Conservation (phyloP, 2,888 invertebrate species). For the Phaonia tiefii region DNA sequence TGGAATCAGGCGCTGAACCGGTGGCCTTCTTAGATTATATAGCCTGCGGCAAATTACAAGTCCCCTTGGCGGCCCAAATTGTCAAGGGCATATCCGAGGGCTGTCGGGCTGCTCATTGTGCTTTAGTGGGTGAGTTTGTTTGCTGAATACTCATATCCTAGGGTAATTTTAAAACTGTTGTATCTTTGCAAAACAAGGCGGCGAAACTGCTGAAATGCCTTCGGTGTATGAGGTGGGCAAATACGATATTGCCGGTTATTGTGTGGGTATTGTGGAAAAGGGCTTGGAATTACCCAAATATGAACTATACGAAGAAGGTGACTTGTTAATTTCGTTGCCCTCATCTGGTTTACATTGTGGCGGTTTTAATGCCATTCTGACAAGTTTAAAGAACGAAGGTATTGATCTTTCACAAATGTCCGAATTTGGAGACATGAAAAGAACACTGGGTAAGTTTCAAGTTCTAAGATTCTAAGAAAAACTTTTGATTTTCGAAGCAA, state of each 20-base stretch:
- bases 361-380: conserved; percentile 94
- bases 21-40: conserved; percentile 98
- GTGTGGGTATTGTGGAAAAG: conserved; percentile 95
- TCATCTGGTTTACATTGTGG: conserved; percentile 97
- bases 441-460: conserved; percentile 83
- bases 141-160: no score
- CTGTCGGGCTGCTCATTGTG: conserved; percentile 92
- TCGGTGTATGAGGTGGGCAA: conserved; percentile 93
- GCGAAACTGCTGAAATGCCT: conserved; percentile 99
- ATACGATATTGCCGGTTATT: conserved; percentile 98
- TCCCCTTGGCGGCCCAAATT: conserved; percentile 88
- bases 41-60: conserved; percentile 93
- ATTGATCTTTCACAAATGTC: conserved; percentile 83
- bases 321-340: conserved; percentile 91
- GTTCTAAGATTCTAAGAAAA: no score
- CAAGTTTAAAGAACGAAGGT: conserved; percentile 86
- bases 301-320: conserved; percentile 86
- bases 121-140: conserved; percentile 88
- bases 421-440: conserved; percentile 82
- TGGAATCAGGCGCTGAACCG: conserved; percentile 97
- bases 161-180: no score
- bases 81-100: conserved; percentile 94
- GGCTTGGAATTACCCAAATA: conserved; percentile 85
- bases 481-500: no score
- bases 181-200: conserved; percentile 80